These are phyloP conservation scores for Mus spicilegus DNA, from an alignment of 2,113 vertebrate species.

Conservation along the genomic window DNA sequence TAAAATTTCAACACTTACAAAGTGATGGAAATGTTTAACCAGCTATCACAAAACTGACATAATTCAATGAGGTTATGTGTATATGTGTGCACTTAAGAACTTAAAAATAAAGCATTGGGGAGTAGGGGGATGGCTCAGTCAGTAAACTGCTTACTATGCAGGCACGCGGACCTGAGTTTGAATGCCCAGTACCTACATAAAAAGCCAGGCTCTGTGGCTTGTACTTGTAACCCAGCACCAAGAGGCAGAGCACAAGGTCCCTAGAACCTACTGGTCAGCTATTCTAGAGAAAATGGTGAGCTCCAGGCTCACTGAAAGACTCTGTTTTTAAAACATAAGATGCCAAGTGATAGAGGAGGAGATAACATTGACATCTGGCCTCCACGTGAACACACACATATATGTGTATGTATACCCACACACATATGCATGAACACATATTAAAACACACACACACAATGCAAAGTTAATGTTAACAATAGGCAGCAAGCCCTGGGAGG, in stretches of 20 bases:
- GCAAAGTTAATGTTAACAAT: background rate
- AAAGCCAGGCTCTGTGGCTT: background rate
- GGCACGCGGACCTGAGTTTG: background rate
- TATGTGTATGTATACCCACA: too few relatives aligned
- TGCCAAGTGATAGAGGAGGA: too few relatives aligned
- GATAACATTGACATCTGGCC: background rate
- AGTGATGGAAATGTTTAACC: background rate
- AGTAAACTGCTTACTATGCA: background rate
- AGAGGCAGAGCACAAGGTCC: background rate
- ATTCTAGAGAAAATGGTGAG: background rate
- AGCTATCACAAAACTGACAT: background rate
- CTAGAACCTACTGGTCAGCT: background rate
- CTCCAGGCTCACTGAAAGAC: background rate
- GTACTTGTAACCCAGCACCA: background rate
- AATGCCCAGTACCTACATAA: too few relatives aligned
- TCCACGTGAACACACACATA: background rate
- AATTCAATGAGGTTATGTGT: background rate
- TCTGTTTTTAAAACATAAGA: background rate
- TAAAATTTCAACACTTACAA: background rate
- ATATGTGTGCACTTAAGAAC: background rate
- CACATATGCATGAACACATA: background rate
- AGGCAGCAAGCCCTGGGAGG: constrained; percentile 7
- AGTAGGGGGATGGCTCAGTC: background rate
- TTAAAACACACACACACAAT: too few relatives aligned
- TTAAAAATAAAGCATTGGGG: constrained; percentile 12